phyloP scores from a whole-genome alignment of 2,797 vertebrate species.

The Microhierax caerulescens region DNA sequence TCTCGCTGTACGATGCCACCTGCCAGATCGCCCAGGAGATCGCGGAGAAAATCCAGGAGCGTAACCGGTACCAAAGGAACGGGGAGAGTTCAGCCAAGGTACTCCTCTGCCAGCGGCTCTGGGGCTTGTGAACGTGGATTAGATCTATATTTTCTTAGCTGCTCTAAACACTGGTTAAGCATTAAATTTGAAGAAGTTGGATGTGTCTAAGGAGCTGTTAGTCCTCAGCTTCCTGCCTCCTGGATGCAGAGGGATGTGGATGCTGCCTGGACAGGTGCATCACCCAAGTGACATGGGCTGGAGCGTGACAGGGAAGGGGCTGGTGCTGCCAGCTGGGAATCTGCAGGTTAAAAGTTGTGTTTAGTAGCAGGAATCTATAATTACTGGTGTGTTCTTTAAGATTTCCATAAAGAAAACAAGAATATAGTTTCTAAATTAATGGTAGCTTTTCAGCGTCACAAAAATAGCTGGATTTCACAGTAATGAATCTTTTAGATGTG shows the following conservation, averaged over 20 bases:
- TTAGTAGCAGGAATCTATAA: fast-evolving
- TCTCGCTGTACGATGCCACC: slow-evolving; percentile 86
- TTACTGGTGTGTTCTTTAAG: fast-evolving
- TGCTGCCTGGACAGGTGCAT: not conserved
- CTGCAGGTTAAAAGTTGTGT: fast-evolving
- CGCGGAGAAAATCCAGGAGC: slow-evolving; percentile 91
- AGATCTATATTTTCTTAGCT: not conserved
- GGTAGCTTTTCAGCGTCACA: fast-evolving
- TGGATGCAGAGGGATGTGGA: fast-evolving
- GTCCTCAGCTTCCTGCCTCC: not conserved
- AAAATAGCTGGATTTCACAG: not conserved
- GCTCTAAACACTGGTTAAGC: fast-evolving
- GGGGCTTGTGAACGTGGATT: fast-evolving
- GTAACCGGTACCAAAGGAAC: slow-evolving; percentile 86
- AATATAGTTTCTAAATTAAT: fast-evolving
- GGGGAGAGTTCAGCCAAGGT: slow-evolving; percentile 90
- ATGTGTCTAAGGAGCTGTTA: fast-evolving
- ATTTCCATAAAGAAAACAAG: fast-evolving
- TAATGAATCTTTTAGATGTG: fast-evolving
- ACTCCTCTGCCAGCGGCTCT: fast-evolving
- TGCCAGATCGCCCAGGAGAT: slow-evolving; percentile 90
- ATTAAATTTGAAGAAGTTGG: not conserved
- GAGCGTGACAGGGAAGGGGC: not conserved
- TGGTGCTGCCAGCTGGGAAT: not conserved
- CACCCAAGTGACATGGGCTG: fast-evolving